phyloP scores from a whole-genome alignment of 2,888 invertebrate species.

The Heliconius hortense region DNA sequence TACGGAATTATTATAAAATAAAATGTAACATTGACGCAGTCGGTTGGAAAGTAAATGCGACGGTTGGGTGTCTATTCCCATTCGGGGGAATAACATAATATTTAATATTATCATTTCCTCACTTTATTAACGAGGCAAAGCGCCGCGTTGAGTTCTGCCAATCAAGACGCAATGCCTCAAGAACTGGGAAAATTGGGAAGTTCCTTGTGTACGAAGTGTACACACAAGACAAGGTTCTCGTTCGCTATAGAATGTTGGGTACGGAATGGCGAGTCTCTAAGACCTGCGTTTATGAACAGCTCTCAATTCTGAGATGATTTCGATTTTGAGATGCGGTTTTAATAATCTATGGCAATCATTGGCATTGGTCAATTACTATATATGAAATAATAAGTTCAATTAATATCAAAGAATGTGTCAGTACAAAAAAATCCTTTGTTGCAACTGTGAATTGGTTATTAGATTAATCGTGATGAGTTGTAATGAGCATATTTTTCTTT shows the following conservation, averaged over 20 bases:
- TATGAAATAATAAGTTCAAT: not conserved
- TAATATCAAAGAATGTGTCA: not conserved
- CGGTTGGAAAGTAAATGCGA: no score
- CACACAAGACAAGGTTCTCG: no score
- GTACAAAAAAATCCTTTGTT: slow-evolving; percentile 3
- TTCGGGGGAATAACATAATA: no score
- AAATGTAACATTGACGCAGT: not conserved
- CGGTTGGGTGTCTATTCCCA: no score
- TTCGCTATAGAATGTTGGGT: no score
- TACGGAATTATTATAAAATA: not conserved
- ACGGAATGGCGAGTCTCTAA: not conserved
- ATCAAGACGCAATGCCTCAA: no score
- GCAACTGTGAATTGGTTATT: slow-evolving; percentile 10
- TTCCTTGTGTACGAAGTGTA: no score
- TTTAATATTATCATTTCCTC: no score
- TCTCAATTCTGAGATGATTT: not conserved
- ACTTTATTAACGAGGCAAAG: no score
- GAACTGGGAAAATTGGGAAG: no score
- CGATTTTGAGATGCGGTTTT: not conserved
- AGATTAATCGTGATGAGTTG: slow-evolving; percentile 13
- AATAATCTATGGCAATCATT: not conserved
- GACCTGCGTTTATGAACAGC: no score
- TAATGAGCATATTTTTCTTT: slow-evolving; percentile 19
- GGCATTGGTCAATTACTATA: not conserved
- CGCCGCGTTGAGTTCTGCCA: no score